Conservation (phyloP, 2,797 vertebrate species). For the Pseudomugil gertrudae region DNA sequence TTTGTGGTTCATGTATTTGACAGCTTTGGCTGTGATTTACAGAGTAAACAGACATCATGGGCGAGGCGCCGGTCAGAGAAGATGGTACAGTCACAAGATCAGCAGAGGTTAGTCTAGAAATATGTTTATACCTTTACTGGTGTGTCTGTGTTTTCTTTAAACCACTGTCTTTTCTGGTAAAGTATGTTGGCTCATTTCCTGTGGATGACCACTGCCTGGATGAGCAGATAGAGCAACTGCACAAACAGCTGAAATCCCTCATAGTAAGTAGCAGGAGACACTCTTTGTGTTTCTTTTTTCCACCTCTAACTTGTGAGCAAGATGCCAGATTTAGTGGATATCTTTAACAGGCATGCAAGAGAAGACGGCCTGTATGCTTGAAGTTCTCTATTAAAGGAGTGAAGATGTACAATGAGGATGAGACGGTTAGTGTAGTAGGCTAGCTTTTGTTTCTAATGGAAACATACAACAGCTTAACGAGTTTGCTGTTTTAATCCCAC, state of each 20-base stretch:
- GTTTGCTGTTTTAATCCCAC: neutral
- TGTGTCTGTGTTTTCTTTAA: neutral
- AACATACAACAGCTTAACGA: too few relatives aligned
- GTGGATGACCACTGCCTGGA: conserved; percentile 89
- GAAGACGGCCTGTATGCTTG: conserved; percentile 83
- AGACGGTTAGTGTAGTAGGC: conserved; percentile 82
- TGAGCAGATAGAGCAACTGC: conserved; percentile 83
- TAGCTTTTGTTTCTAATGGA: neutral
- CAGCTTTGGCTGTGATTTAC: neutral
- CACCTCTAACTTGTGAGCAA: neutral
- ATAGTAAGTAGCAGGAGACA: conserved; percentile 81
- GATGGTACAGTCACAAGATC: conserved; percentile 76
- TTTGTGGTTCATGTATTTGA: neutral
- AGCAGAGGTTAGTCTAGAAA: conserved; percentile 77
- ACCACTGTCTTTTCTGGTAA: conserved; percentile 10
- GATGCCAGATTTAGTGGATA: fast-evolving
- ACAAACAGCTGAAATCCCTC: conserved; percentile 84
- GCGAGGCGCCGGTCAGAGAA: conserved; percentile 66
- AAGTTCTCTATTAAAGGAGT: conserved; percentile 93
- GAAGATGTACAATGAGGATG: conserved; percentile 91
- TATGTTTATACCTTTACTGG: neutral
- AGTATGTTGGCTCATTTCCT: conserved; percentile 94
- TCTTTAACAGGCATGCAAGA: conserved; percentile 80
- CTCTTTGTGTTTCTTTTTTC: neutral
- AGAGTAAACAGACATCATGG: conserved; percentile 65